A percentile compares a stretch with the other conserved stretches of the same genome.
Evolutionary conservation across 2,888 invertebrate species (phyloP).

Genomic region (Choristoneura rosaceana): DNA sequence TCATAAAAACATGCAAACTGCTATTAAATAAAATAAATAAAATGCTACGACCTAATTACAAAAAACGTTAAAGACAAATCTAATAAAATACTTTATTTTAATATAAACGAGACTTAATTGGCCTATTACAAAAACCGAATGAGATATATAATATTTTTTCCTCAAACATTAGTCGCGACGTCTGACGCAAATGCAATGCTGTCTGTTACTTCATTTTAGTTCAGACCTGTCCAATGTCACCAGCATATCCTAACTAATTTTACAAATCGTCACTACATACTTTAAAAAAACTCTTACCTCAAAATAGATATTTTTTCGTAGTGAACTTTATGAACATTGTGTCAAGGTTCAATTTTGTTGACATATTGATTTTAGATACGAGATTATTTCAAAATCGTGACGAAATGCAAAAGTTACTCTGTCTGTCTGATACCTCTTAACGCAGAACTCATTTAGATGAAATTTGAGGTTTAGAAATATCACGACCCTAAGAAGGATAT

Average conservation of each 20-base stretch:
- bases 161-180: not conserved
- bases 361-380: too few species aligned
- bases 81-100: not conserved
- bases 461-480: too few species aligned
- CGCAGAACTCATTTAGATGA: too few species aligned
- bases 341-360: too few species aligned
- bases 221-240: not conserved
- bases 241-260: not conserved
- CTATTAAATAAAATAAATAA: not conserved
- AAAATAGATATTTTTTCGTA: too few species aligned
- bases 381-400: too few species aligned
- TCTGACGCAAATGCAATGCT: not conserved
- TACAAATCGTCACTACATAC: too few species aligned
- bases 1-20: not conserved
- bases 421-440: too few species aligned
- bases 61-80: not conserved
- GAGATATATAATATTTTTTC: not conserved
- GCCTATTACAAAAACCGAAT: slow-evolving; percentile 2
- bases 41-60: not conserved
- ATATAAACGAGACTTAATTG: not conserved
- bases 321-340: too few species aligned
- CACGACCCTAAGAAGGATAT: too few species aligned
- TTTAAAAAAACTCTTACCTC: too few species aligned
- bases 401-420: too few species aligned
- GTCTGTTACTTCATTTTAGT: not conserved